Percentiles rank a stretch among this genome's conserved stretches.
Evolutionary conservation across 2,888 invertebrate genomes (phyloP).

Genomic region (Euspilapteryx auroguttella): DNA sequence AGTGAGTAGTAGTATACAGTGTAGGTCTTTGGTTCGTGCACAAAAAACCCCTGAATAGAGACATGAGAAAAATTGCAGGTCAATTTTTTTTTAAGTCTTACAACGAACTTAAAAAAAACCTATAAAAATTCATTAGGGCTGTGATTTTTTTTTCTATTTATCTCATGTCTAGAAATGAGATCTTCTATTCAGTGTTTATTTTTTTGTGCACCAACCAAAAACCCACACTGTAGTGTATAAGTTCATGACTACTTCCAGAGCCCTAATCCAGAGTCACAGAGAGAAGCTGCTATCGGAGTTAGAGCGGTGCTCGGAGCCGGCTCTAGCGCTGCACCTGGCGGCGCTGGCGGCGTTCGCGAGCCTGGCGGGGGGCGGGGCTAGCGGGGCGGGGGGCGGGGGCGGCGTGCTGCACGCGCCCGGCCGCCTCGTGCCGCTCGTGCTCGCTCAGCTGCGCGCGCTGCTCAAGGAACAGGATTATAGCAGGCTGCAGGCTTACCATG

Average conservation of each 20-base stretch:
- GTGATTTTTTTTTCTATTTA: too few species aligned
- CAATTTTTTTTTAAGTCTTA: too few species aligned
- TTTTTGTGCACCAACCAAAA: too few species aligned
- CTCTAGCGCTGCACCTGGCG: conserved; percentile 76
- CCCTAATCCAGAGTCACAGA: conserved; percentile 76
- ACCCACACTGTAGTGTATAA: too few species aligned
- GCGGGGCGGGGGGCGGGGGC: conserved; percentile 91
- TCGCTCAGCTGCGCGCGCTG: conserved; percentile 71
- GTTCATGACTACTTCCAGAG: conserved; percentile 60
- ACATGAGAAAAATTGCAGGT: too few species aligned
- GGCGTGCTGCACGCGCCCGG: conserved; percentile 91
- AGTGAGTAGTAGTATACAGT: too few species aligned
- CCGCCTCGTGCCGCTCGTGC: conserved; percentile 82
- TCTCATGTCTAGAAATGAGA: too few species aligned
- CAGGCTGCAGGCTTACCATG: conserved; percentile 74
- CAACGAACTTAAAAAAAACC: too few species aligned
- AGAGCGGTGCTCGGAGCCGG: conserved; percentile 72
- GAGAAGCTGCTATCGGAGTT: conserved; percentile 81
- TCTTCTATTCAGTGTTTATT: too few species aligned
- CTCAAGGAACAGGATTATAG: conserved; percentile 67
- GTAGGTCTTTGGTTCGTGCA: too few species aligned
- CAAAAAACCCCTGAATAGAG: too few species aligned
- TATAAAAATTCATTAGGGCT: too few species aligned
- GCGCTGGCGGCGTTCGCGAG: conserved; percentile 79
- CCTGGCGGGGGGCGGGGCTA: conserved; percentile 79